phyloP scores from a whole-genome alignment of 2,888 invertebrate genomes.

The Tineola bisselliella region DNA sequence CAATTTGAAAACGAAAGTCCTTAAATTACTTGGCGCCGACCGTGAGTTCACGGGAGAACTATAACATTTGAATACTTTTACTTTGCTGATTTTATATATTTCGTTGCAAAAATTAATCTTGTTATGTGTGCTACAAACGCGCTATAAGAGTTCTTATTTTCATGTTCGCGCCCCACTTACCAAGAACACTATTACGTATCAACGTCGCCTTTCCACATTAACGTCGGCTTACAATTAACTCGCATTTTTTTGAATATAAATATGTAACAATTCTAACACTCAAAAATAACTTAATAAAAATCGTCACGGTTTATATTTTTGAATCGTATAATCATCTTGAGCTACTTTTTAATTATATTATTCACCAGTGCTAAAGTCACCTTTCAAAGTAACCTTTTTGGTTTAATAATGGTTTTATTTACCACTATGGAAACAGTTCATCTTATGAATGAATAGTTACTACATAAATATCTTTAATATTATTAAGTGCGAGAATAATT shows the following conservation, averaged over 20 bases:
- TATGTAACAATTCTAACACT: not conserved
- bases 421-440: no score
- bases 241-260: not conserved
- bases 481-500: no score
- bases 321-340: no score
- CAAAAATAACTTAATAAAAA: no score
- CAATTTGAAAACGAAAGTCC: slow-evolving; percentile 1
- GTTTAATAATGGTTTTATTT: no score
- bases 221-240: not conserved
- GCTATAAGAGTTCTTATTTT: slow-evolving; percentile 6
- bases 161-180: slow-evolving; percentile 14
- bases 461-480: no score
- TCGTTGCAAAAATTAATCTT: not conserved
- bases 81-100: not conserved
- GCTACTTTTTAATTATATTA: no score
- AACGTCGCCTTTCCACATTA: not conserved
- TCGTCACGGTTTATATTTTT: no score
- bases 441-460: no score
- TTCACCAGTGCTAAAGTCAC: no score
- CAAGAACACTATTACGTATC: slow-evolving; percentile 12
- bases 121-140: not conserved
- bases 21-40: not conserved
- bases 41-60: not conserved
- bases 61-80: not conserved
- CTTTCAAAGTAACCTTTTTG: no score